Conservation (phyloP, 2,888 invertebrate genomes). For the Isoperla grammatica region DNA sequence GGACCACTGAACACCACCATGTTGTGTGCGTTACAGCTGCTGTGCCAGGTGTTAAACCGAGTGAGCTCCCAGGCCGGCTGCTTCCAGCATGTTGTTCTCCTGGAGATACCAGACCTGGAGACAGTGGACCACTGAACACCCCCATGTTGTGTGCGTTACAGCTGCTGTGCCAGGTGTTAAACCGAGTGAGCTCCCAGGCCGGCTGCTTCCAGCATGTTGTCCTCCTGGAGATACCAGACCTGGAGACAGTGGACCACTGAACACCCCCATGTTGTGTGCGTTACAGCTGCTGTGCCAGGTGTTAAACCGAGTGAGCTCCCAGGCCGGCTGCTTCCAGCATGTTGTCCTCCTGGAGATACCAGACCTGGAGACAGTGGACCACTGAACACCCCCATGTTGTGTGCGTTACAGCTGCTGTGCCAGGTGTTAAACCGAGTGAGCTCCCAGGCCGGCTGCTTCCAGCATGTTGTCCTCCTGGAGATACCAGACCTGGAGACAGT, state of each 20-base stretch:
- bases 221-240: constrained; percentile 53
- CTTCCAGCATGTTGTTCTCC: constrained; percentile 57
- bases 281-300: constrained; percentile 70
- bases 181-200: constrained; percentile 67
- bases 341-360: constrained; percentile 56
- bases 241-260: constrained; percentile 62
- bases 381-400: no score
- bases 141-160: no score
- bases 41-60: constrained; percentile 73
- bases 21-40: no score
- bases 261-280: no score
- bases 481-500: constrained; percentile 58
- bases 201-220: constrained; percentile 61
- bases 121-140: constrained; percentile 62
- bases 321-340: constrained; percentile 61
- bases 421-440: constrained; percentile 74
- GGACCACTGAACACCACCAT: no score
- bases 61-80: constrained; percentile 67
- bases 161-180: constrained; percentile 74
- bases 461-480: constrained; percentile 56
- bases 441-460: constrained; percentile 62
- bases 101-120: constrained; percentile 57
- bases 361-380: no score
- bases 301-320: constrained; percentile 67
- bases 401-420: constrained; percentile 64